Percentiles rank a stretch among this genome's conserved stretches.
phyloP scores from a whole-genome alignment of 2,113 vertebrate genomes.

The Pyxicephalus adspersus region DNA sequence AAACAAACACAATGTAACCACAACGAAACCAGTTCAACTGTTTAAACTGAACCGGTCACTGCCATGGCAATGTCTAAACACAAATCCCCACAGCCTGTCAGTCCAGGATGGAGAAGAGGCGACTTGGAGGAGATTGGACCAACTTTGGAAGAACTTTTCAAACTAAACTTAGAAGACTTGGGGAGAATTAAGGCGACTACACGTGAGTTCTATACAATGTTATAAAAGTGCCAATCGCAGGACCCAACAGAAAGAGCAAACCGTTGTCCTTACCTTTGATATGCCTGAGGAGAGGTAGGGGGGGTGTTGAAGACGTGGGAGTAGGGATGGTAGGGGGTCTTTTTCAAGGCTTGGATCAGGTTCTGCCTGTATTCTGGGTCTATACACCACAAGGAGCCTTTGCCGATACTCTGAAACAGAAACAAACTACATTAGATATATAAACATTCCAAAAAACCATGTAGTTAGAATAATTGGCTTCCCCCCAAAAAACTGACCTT shows the following conservation, averaged over 20 bases:
- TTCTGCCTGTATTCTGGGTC: constrained; percentile 99
- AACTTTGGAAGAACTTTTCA: no score
- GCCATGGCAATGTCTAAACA: constrained; percentile 36
- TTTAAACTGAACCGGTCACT: neutral
- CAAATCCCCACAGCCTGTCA: neutral
- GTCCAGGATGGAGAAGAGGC: neutral
- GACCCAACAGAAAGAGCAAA: neutral
- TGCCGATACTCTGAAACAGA: constrained; percentile 93
- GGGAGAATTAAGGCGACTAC: no score
- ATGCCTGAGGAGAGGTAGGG: constrained; percentile 90
- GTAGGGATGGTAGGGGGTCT: constrained; percentile 97
- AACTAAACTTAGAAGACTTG: no score
- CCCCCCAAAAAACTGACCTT: no score
- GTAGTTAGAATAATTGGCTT: no score
- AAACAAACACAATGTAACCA: constrained; percentile 54
- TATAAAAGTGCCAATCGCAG: neutral
- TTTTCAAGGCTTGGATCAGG: constrained; percentile 99
- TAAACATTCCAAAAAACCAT: no score
- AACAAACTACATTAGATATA: neutral
- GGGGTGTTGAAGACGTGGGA: constrained; percentile 87
- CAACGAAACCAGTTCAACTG: constrained; percentile 53
- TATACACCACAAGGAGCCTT: constrained; percentile 99
- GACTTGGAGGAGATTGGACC: neutral
- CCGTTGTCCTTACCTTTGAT: constrained; percentile 88
- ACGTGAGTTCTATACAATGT: neutral